These are phyloP conservation scores for Globicephala melas DNA, from an alignment of 2,113 vertebrate genomes.

Conservation along the genomic window DNA sequence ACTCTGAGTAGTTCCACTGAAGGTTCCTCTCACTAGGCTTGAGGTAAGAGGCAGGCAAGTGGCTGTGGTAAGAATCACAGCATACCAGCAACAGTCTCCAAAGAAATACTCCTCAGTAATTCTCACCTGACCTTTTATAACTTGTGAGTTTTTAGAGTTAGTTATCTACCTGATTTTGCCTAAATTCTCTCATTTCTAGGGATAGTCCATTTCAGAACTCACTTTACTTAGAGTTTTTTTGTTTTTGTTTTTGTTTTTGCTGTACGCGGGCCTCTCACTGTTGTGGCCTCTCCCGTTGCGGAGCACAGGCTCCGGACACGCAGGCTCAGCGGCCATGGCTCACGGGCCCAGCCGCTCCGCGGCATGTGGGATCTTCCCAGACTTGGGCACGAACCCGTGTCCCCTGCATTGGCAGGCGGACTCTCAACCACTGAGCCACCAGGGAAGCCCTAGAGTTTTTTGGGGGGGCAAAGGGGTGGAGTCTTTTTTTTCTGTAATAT, in stretches of 20 bases:
- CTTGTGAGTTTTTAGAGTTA: neutral
- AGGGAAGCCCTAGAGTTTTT: too few relatives aligned
- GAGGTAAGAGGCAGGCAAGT: neutral
- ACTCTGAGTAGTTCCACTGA: neutral
- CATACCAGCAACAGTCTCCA: neutral
- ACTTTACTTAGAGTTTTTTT: neutral
- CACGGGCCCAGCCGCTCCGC: too few relatives aligned
- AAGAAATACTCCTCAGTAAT: neutral
- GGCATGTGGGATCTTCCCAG: too few relatives aligned
- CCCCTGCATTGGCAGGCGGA: too few relatives aligned
- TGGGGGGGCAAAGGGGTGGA: too few relatives aligned
- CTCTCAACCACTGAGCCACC: too few relatives aligned
- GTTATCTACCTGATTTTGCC: neutral
- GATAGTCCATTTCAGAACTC: neutral
- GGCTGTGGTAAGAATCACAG: neutral
- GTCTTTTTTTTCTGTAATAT: neutral
- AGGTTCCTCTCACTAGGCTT: neutral
- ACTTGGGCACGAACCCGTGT: too few relatives aligned
- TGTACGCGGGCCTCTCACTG: too few relatives aligned
- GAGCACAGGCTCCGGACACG: too few relatives aligned
- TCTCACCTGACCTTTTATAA: slow-evolving; percentile 24
- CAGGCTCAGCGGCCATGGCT: too few relatives aligned
- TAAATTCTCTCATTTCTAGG: slow-evolving; percentile 29
- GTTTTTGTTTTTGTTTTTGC: neutral
- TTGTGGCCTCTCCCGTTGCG: too few relatives aligned